These are phyloP conservation scores for Champsocephalus gunnari DNA, from an alignment of 2,797 vertebrate genomes.

Conservation along the genomic window DNA sequence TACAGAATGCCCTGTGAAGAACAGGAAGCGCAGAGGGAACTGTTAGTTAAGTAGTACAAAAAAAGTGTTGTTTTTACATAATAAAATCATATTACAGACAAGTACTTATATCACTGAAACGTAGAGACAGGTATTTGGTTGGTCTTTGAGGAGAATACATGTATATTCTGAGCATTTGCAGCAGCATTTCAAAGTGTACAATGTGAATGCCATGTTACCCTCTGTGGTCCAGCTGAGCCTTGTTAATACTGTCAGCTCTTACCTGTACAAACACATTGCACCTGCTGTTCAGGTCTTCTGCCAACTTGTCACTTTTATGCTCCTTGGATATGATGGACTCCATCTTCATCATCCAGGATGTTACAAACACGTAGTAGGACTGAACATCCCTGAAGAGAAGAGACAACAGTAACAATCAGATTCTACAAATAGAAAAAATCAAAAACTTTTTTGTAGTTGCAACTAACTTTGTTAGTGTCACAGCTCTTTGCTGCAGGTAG, in stretches of 20 bases:
- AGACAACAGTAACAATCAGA: neutral
- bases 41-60: neutral
- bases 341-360: slow-evolving; percentile 99
- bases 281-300: slow-evolving; percentile 93
- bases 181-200: neutral
- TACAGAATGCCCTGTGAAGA: slow-evolving; percentile 93
- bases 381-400: slow-evolving; percentile 91
- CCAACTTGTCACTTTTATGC: slow-evolving; percentile 89
- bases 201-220: neutral
- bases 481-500: slow-evolving; percentile 93
- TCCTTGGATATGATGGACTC: slow-evolving; percentile 95
- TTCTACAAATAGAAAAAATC: neutral
- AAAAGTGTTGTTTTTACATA: neutral
- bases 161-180: neutral
- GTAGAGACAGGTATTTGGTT: neutral
- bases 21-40: slow-evolving; percentile 1
- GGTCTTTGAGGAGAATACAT: neutral
- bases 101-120: no score
- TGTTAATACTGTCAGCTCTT: slow-evolving; percentile 15
- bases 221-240: neutral
- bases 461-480: slow-evolving; percentile 90
- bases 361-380: slow-evolving; percentile 97
- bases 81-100: neutral
- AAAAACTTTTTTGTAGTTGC: neutral
- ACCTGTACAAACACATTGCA: slow-evolving; percentile 99